Evolutionary conservation across 2,113 vertebrate species (phyloP).

Genomic region (Peromyscus californicus): DNA sequence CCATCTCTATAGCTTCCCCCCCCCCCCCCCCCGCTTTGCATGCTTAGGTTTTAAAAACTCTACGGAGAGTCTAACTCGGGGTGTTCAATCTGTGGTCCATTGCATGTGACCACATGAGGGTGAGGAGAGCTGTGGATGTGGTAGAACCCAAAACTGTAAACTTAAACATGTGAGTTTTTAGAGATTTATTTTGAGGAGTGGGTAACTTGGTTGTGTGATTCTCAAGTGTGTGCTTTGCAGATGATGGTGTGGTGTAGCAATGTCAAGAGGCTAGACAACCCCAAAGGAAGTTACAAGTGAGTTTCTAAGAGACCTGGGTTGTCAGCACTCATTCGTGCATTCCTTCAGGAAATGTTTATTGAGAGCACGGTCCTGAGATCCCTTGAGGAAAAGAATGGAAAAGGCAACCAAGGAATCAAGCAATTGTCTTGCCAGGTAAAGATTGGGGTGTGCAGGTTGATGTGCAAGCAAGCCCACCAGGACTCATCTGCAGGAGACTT

Average conservation of each 20-base stretch:
- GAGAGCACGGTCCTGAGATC: background rate
- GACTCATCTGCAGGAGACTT: background rate
- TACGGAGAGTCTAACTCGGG: background rate
- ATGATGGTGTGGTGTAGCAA: background rate
- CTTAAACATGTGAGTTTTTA: background rate
- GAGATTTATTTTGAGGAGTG: background rate
- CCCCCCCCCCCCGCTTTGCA: fast-evolving
- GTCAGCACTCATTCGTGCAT: background rate
- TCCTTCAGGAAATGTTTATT: background rate
- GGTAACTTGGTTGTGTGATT: background rate
- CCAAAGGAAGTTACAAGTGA: background rate
- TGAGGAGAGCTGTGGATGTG: background rate
- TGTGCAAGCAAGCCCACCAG: background rate
- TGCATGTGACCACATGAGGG: background rate
- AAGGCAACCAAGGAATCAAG: background rate
- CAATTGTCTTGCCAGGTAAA: background rate
- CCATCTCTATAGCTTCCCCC: background rate
- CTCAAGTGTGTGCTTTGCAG: background rate
- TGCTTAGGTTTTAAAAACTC: slow-evolving; percentile 14
- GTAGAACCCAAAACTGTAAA: background rate
- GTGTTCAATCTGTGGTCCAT: background rate
- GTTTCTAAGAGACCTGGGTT: background rate
- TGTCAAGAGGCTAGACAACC: no score
- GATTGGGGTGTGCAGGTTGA: background rate
- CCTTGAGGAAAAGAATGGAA: background rate